Evolutionary conservation across 1,140 invertebrate species (phyloP), one percentile per base, ranked within the genome.

Genomic region (Parapsyche elsis): DNA sequence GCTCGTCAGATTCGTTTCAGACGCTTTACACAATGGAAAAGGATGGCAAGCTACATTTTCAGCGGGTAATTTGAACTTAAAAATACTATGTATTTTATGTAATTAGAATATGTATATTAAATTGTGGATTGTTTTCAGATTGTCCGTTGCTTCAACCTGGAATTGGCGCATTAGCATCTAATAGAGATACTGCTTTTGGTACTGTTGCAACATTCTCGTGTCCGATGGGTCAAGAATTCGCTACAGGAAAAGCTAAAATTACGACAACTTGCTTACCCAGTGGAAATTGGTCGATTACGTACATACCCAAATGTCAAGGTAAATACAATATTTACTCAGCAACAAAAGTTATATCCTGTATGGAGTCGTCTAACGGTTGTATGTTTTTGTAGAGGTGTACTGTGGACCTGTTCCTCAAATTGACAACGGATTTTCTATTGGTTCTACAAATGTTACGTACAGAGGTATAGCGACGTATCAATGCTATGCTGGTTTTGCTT

Each of bases 401-500:
- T 99, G 97, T 88, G 97, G 97, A 74, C 96, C 97, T 44, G 97
- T 99, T 24, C 97, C 97, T 77, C 97, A 98, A 90, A 99, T 99
- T 78, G 96, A 98, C 84, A 99, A 98, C 86, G 97, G 97, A 64
- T 98, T 98, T 86, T 98, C 97, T 0, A 97, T 98, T 85, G 95
- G 94, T 67, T 97, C 97, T 0, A 95, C 95, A 0, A 99, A 98
- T 86, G 97, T 99, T 1, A 98, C 97, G 0, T 99, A 96, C 84
- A 92, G 92, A 80, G 97, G 97, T 12, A 90, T 96, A 82, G 97
- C 97, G 23, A 97, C 95, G 81, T 99, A 98, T 87, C 96, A 98
- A 85, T 99, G 97, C 87, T 98, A 99, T 85, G 96, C 97, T 49
- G 97, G 97, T 44, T 99, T 99, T 86, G 95, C 95, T 76, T 98